Evolutionary conservation across 2,113 vertebrate genomes (phyloP).

Genomic region (Cebidichthys violaceus): DNA sequence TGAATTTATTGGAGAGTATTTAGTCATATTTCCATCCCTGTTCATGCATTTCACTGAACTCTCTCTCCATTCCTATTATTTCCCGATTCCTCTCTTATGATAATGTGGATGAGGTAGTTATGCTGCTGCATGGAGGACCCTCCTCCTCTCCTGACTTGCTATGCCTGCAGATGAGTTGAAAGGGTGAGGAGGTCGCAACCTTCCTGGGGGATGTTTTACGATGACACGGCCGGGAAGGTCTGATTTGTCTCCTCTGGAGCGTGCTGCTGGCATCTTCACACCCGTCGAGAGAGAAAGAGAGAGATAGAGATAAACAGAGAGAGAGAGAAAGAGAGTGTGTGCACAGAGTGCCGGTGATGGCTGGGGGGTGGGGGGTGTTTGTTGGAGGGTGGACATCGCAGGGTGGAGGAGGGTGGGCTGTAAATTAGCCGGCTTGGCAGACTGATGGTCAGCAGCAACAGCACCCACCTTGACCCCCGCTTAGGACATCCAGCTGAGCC

Average conservation of each 20-base stretch:
- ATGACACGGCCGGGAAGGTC: constrained; percentile 71
- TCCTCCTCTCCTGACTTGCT: constrained; percentile 44
- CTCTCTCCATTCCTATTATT: constrained; percentile 13
- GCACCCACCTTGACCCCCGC: constrained; percentile 79
- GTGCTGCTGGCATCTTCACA: constrained; percentile 79
- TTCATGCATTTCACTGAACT: constrained; percentile 13
- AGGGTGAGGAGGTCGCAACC: constrained; percentile 84
- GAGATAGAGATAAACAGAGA: constrained; percentile 36
- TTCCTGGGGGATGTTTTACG: constrained; percentile 82
- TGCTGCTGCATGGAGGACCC: constrained; percentile 64
- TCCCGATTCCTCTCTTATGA: constrained; percentile 15
- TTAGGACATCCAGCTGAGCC: constrained; percentile 70
- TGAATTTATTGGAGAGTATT: constrained; percentile 18
- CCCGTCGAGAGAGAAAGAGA: constrained; percentile 49
- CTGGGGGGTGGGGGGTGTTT: constrained; percentile 19
- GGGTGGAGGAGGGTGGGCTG: constrained; percentile 61
- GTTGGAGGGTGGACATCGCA: constrained; percentile 35
- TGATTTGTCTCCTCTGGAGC: constrained; percentile 83
- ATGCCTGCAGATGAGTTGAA: constrained; percentile 80
- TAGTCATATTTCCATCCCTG: constrained; percentile 23
- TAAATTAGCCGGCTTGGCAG: constrained; percentile 78
- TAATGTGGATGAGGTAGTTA: constrained; percentile 59
- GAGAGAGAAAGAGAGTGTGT: constrained; percentile 26
- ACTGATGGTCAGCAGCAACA: constrained; percentile 69
- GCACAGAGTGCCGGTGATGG: constrained; percentile 24